phyloP scores from a whole-genome alignment of 2,113 vertebrate species.

The Rhinopomastus cyanomelas region DNA sequence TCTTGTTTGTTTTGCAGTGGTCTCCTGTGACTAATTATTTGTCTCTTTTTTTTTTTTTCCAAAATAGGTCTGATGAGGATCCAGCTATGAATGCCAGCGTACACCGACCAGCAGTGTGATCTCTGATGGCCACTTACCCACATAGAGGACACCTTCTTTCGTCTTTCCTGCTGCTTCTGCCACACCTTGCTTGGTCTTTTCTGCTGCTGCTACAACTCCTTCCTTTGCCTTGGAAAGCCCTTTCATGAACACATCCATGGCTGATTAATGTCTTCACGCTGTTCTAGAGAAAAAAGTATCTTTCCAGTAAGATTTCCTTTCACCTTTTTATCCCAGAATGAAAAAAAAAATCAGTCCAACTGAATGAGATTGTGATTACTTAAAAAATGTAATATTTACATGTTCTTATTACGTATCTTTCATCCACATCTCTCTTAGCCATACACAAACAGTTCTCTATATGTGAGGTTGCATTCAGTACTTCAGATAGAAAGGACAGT shows the following conservation, averaged over 20 bases:
- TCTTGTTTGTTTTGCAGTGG: background rate
- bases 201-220: constrained; percentile 84
- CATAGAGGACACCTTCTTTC: constrained; percentile 86
- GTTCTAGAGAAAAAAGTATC: background rate
- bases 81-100: background rate
- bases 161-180: constrained; percentile 88
- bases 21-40: background rate
- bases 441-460: background rate
- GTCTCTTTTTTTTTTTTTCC: background rate
- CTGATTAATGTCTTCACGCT: constrained; percentile 49
- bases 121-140: constrained; percentile 78
- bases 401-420: background rate
- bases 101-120: rapidly evolving
- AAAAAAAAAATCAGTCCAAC: background rate
- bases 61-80: background rate
- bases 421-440: background rate
- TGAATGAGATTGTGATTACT: background rate
- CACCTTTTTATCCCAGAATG: background rate
- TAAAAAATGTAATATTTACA: background rate
- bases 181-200: constrained; percentile 90
- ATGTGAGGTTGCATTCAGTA: background rate
- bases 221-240: constrained; percentile 87
- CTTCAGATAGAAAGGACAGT: background rate
- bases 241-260: constrained; percentile 87
- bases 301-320: background rate